Evolutionary conservation across 2,888 invertebrate species (phyloP), one percentile per base, ranked within the genome.

Genomic region (Chrysolina americana): DNA sequence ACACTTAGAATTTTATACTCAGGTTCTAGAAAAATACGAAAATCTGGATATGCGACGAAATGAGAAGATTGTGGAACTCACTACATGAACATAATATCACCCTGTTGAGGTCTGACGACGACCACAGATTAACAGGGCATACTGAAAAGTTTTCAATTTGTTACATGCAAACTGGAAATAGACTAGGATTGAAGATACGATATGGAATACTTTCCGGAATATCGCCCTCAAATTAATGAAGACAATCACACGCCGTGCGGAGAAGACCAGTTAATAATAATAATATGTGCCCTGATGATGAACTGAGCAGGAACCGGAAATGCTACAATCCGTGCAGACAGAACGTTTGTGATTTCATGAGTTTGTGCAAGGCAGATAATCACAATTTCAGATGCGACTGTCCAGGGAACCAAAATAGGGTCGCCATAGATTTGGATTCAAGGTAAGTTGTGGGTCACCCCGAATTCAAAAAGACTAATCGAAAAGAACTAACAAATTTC

Each of bases 311-410:
- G 50, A 50, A 50, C 50, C 15, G 17, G 17, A 15, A 50, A n/a
- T 50, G 50, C 17, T 50, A n/a, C 50, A 50, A 50, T 9, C 50
- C 50, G 15, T 50, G 50, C n/a, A 50, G 17, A 50, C n/a, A 50
- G 9, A 17, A 50, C 9, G 50, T 50, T 50, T 50, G 50, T 17
- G 50, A 50, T 17, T 50, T 50, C 1, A 50, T 17, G 50, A 50
- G 50, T 50, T 50, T 50, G 17, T 50, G 50, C 50, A 50, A 17
- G 17, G 50, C 50, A n/a, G 50, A 50, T n/a, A 50, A 50, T 10
- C 50, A 50, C 17, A 50, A 9, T 17, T 50, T 50, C 50, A 50
- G 50, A 17, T 50, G 50, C 50, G 50, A 50, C 50, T 50, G 50
- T 17, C 50, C 50, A 0, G 17, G 50, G 50, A 50, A 50, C 17